Evolutionary conservation across 2,888 invertebrate genomes (phyloP).

Genomic region (Leptinotarsa rubiginosa): DNA sequence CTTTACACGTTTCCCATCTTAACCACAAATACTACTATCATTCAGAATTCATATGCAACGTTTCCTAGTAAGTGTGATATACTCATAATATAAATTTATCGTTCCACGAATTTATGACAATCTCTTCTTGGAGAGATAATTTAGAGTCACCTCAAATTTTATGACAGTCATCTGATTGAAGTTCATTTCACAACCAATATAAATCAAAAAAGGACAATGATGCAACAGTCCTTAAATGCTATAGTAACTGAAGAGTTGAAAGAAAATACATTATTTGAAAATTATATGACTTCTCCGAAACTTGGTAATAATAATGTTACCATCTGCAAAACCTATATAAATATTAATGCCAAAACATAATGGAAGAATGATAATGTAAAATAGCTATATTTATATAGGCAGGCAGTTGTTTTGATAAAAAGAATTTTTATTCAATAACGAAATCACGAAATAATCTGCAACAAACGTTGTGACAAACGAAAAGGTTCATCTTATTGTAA

Average conservation of each 20-base stretch:
- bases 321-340: background rate
- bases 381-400: background rate
- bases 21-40: too few relatives aligned
- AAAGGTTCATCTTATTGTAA: too few relatives aligned
- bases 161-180: background rate
- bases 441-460: too few relatives aligned
- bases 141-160: background rate
- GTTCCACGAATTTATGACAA: too few relatives aligned
- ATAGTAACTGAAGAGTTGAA: background rate
- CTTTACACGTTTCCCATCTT: too few relatives aligned
- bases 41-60: too few relatives aligned
- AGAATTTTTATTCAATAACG: too few relatives aligned
- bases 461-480: too few relatives aligned
- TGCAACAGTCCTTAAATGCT: background rate
- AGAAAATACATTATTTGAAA: background rate
- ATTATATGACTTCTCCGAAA: background rate
- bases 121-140: background rate
- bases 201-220: background rate
- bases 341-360: conserved; percentile 1
- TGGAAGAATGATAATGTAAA: background rate
- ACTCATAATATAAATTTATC: too few relatives aligned
- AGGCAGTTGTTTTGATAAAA: background rate
- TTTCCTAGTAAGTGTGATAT: too few relatives aligned
- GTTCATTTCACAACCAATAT: background rate
- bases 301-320: background rate